phyloP scores from a whole-genome alignment of 2,113 vertebrate species.

The Pitta sordida region DNA sequence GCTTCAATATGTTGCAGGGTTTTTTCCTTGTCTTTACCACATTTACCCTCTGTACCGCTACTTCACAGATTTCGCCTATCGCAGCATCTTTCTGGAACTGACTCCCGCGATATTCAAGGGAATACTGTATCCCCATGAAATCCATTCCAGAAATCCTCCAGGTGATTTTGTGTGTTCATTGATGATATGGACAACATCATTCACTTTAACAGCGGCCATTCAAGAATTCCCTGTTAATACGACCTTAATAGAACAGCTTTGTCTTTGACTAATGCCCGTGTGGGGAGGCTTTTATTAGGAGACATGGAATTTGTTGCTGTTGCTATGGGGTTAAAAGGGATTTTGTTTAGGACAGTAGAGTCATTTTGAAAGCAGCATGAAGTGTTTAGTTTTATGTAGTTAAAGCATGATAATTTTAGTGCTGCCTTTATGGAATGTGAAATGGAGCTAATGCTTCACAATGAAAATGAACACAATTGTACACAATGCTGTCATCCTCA shows the following conservation, averaged over 20 bases:
- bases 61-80: too few relatives aligned
- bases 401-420: background rate
- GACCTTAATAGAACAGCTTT: background rate
- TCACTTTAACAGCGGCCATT: background rate
- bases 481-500: background rate
- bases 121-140: too few relatives aligned
- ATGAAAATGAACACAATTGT: background rate
- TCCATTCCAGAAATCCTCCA: background rate
- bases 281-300: background rate
- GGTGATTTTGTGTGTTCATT: background rate
- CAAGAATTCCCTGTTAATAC: background rate
- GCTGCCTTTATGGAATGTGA: background rate
- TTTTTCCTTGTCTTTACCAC: too few relatives aligned
- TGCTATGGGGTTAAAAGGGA: background rate
- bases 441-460: background rate
- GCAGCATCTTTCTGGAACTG: too few relatives aligned
- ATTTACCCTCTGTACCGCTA: too few relatives aligned
- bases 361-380: background rate
- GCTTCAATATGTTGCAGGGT: too few relatives aligned
- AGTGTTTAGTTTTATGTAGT: background rate
- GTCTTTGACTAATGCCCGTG: background rate
- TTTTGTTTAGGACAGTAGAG: background rate
- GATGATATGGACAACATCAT: background rate
- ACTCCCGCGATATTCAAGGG: too few relatives aligned
- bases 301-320: background rate